Conservation (phyloP, 2,888 invertebrate species). For the Alloscopus bannaensis region DNA sequence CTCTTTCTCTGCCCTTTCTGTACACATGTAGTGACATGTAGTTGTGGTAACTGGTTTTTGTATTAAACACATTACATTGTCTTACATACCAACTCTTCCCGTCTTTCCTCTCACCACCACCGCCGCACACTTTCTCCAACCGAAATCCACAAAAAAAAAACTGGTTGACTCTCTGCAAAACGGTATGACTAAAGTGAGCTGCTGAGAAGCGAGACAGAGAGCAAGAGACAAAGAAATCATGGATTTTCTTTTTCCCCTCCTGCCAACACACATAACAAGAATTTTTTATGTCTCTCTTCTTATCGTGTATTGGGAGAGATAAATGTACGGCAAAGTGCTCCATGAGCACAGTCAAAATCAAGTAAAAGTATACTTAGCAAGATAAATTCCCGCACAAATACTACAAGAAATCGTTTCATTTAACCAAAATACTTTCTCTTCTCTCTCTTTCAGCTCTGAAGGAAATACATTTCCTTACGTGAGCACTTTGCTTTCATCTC, state of each 20-base stretch:
- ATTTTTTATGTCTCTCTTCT: conserved; percentile 25
- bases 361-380: conserved; percentile 17
- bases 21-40: conserved; percentile 33
- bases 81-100: conserved; percentile 22
- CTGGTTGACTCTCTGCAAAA: conserved; percentile 10
- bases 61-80: conserved; percentile 35
- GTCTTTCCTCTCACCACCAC: conserved; percentile 11
- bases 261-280: conserved; percentile 22
- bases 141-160: too few species aligned
- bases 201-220: conserved; percentile 9
- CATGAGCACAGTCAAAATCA: conserved; percentile 8
- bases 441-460: too few species aligned
- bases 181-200: background rate
- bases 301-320: background rate
- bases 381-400: conserved; percentile 16
- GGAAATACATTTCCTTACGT: background rate
- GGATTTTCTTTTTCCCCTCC: conserved; percentile 14
- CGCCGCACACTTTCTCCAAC: too few species aligned
- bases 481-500: background rate
- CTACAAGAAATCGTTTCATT: background rate
- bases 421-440: too few species aligned
- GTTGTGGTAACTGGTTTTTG: conserved; percentile 26
- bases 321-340: background rate
- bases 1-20: conserved; percentile 23
- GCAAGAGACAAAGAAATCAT: conserved; percentile 18